phyloP scores from a whole-genome alignment of 2,797 vertebrate species.

The Hapalemur alaotrensis region DNA sequence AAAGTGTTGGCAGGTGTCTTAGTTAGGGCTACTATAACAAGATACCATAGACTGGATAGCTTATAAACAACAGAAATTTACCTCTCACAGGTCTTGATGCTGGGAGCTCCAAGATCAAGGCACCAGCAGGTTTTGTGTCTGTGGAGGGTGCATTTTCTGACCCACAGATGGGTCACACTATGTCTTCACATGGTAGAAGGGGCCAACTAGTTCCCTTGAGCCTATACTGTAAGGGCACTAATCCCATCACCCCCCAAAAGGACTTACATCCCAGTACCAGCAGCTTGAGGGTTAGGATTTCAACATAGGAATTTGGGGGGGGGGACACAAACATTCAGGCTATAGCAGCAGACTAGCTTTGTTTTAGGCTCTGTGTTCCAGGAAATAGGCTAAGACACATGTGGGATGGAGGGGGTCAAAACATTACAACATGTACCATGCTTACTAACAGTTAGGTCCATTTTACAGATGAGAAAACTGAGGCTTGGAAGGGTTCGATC shows the following conservation, averaged over 20 bases:
- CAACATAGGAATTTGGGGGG: background rate
- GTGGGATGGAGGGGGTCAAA: fast-evolving
- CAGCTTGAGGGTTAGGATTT: background rate
- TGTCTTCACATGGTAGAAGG: background rate
- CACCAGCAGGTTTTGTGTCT: too few relatives aligned
- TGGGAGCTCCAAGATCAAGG: background rate
- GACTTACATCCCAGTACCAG: background rate
- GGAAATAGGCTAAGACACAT: background rate
- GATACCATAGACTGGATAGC: too few relatives aligned
- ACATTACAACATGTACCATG: background rate
- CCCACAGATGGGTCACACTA: background rate
- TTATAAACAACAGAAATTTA: background rate
- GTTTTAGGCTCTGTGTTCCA: background rate
- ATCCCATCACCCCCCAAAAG: background rate
- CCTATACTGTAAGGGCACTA: background rate
- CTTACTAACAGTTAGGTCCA: background rate
- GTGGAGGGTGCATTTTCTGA: background rate
- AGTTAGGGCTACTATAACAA: background rate
- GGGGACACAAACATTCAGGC: background rate
- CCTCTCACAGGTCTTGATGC: background rate
- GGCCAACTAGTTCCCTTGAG: background rate
- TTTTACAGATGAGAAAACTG: background rate
- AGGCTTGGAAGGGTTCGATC: background rate
- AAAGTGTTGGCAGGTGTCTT: background rate
- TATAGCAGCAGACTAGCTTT: background rate